Evolutionary conservation across 53 echinoderm and acorn worm species (phyloP), one percentile per base, ranked within the genome.

Genomic region (Arbacia lixula): DNA sequence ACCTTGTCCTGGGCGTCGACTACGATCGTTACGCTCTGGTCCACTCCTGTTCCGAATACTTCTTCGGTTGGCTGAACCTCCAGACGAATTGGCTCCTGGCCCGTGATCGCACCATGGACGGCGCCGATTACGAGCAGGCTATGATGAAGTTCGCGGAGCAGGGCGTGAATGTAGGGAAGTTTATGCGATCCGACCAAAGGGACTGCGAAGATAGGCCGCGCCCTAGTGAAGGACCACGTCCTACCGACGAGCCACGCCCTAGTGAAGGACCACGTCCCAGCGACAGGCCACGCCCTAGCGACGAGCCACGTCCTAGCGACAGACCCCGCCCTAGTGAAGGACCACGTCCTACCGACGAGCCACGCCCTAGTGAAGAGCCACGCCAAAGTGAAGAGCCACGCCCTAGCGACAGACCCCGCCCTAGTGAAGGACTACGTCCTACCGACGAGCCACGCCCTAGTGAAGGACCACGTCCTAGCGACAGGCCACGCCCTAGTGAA

Each of bases 31-130:
- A 83, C 83, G 30, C 91, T 46, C 50, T 91, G 34, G 68, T 87
- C 17, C 84, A 87, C 42, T 75, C 76, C 51, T 91, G 91, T 30
- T 38, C 55, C 25, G 76, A 87, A 17, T 42, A 56, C 76, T 77
- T 73, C 25, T 64, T 84, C 33, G 82, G 82, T 3, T 46, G 35
- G 29, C 58, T 91, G 68, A 87, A 91, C 77, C 42, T 75, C 56
- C 87, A 91, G 53, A 49, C 53, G 60, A 84, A 84, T 84, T 91
- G 91, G 91, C 24, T 87, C 12, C 87, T 91, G 36, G 83, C 87
- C 84, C 87, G 60, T 20, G 71, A 86, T 27, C 24, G 28, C 26
- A 67, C 27, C 2, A 38, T 26, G 3, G 22, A 53, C 9, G 34
- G 36, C 3, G 62, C n/a, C 14, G 83, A 53, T 56, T 32, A 57